Conservation (phyloP, 2,888 invertebrate genomes). For the Sylvicola cinctus region DNA sequence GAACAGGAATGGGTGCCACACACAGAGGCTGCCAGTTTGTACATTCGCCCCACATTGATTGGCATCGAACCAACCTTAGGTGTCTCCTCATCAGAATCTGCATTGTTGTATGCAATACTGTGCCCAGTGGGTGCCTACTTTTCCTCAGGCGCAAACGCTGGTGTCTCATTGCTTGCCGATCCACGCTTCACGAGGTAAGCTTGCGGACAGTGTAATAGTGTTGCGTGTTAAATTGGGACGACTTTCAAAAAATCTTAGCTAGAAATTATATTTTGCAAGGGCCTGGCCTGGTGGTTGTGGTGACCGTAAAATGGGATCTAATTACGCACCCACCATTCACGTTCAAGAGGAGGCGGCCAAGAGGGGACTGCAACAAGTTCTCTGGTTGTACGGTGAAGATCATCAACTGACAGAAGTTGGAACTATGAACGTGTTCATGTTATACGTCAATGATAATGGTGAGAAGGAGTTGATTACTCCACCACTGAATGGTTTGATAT, state of each 20-base stretch:
- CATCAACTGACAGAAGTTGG: constrained; percentile 93
- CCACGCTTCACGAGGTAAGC: constrained; percentile 40
- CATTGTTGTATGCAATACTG: constrained; percentile 74
- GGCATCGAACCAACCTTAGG: constrained; percentile 94
- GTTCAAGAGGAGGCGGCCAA: constrained; percentile 56
- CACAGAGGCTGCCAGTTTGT: constrained; percentile 72
- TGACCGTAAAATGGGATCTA: constrained; percentile 86
- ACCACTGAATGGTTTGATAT: constrained; percentile 78
- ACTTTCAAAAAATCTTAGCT: background rate
- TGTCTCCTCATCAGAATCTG: constrained; percentile 68
- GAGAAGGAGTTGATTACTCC: constrained; percentile 86
- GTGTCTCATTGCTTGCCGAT: constrained; percentile 81
- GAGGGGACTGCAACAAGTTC: constrained; percentile 75
- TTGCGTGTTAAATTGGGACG: too few relatives aligned
- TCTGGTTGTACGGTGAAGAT: constrained; percentile 91
- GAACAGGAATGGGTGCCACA: constrained; percentile 98
- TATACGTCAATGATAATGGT: constrained; percentile 72
- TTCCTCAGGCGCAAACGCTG: constrained; percentile 37
- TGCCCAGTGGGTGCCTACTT: constrained; percentile 72
- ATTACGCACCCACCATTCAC: constrained; percentile 73
- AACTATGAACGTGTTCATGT: constrained; percentile 93
- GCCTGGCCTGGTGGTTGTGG: constrained; percentile 92
- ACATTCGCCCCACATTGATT: constrained; percentile 89
- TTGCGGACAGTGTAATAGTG: too few relatives aligned
- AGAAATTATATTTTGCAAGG: constrained; percentile 16